Conservation (phyloP, 1,140 invertebrate species). For the Rhagoletis pomonella region DNA sequence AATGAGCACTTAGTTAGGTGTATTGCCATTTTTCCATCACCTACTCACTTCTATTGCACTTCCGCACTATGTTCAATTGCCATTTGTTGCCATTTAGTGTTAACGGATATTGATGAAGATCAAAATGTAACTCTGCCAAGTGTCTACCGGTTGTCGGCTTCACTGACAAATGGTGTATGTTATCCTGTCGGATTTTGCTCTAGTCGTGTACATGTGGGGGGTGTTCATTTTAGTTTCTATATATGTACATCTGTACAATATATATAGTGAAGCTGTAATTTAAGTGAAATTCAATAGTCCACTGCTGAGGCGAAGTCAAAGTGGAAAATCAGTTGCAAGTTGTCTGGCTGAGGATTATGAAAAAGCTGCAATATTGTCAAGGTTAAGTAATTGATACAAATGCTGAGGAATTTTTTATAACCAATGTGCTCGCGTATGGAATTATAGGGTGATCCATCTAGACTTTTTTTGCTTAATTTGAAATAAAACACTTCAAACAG, state of each 20-base stretch:
- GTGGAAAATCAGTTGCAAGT: not conserved
- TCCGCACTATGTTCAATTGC: conserved; percentile 39
- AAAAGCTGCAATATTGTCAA: conserved; percentile 3
- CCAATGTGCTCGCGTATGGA: not conserved
- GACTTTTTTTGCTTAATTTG: no score
- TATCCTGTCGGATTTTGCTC: not conserved
- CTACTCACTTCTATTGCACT: conserved; percentile 35
- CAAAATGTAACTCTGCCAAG: conserved; percentile 43
- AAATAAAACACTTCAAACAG: no score
- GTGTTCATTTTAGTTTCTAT: not conserved
- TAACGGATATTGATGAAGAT: conserved; percentile 51
- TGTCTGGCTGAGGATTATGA: not conserved
- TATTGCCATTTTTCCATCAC: not conserved
- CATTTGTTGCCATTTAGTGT: conserved; percentile 50
- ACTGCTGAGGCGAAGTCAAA: not conserved
- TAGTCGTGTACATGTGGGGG: not conserved
- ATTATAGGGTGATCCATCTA: no score
- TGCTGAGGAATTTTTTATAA: conserved; percentile 8
- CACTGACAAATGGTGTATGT: conserved; percentile 17
- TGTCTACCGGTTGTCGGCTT: conserved; percentile 40
- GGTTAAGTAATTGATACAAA: conserved; percentile 38
- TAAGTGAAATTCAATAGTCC: not conserved
- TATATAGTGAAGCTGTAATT: not conserved
- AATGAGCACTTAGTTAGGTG: no score
- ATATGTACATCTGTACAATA: not conserved